A percentile compares a stretch with the other conserved stretches of the same genome.
Evolutionary conservation across 2,797 vertebrate species (phyloP).

Genomic region (Scomberomorus guttatus): DNA sequence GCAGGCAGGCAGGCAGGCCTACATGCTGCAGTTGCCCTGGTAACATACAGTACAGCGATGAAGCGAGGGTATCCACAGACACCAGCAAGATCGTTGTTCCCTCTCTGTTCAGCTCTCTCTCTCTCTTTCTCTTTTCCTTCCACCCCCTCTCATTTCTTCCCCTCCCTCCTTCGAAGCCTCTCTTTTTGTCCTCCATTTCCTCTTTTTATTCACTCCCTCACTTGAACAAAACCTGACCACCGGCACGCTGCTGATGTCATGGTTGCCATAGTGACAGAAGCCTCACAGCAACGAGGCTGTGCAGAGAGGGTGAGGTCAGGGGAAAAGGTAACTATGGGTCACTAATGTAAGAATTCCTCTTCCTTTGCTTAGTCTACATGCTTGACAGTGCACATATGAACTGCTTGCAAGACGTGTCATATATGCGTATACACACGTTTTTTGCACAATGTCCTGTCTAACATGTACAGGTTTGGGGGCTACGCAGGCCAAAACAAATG

Average conservation of each 20-base stretch:
- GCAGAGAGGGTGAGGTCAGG: constrained; percentile 72
- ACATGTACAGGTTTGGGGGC: neutral
- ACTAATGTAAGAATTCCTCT: constrained; percentile 56
- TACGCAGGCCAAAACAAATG: neutral
- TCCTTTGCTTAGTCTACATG: constrained; percentile 30
- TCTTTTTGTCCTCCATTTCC: constrained; percentile 74
- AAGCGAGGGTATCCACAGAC: constrained; percentile 60
- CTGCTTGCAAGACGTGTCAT: neutral
- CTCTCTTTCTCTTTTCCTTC: constrained; percentile 8
- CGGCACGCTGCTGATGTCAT: constrained; percentile 81
- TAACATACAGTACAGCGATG: constrained; percentile 74
- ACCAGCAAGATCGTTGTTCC: constrained; percentile 50
- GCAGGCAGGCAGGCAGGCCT: constrained; percentile 63
- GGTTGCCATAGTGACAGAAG: constrained; percentile 83
- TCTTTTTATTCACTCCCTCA: constrained; percentile 65
- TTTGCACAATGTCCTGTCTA: constrained; percentile 16
- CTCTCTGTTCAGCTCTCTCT: constrained; percentile 36
- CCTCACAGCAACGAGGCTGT: constrained; percentile 71
- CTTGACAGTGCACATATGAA: neutral
- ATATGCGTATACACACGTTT: neutral
- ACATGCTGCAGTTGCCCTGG: constrained; percentile 86
- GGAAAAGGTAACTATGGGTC: constrained; percentile 80
- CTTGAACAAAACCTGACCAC: constrained; percentile 77
- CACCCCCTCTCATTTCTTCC: constrained; percentile 55
- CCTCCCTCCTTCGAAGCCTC: constrained; percentile 46